These are phyloP conservation scores for Cassiopea xamachana DNA, from an alignment of 30 jellyfish, hydroid and myxozoan species.

Conservation along the genomic window DNA sequence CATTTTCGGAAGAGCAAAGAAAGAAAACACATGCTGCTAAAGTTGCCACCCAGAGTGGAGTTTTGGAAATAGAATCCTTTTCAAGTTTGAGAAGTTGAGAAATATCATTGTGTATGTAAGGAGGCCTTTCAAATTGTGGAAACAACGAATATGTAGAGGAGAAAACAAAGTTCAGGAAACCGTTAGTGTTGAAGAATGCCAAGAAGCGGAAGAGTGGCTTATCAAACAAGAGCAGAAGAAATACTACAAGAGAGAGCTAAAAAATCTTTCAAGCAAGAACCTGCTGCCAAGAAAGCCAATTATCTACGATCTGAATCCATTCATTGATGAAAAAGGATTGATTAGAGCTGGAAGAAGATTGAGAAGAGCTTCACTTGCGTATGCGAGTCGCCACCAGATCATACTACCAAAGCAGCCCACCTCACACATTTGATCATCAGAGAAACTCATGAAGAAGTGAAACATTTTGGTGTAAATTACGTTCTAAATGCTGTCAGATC, in stretches of 20 bases:
- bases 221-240: constrained; percentile 21
- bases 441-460: neutral
- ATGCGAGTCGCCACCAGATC: neutral
- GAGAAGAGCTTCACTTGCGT: neutral
- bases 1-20: neutral
- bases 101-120: constrained; percentile 13
- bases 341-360: constrained; percentile 11
- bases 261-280: neutral
- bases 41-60: constrained; percentile 1
- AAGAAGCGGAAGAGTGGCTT: constrained; percentile 24
- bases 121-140: neutral
- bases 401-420: constrained; percentile 6
- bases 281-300: neutral
- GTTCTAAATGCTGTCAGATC: neutral
- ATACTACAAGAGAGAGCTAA: neutral
- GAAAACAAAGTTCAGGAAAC: neutral
- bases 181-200: neutral
- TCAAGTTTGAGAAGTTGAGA: constrained; percentile 31
- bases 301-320: neutral
- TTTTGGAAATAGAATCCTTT: neutral
- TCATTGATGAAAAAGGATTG: neutral
- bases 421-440: constrained; percentile 2
- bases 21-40: neutral
- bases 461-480: neutral
- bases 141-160: neutral